Conservation (phyloP, 2,113 vertebrate genomes). For the Cettia cetti region DNA sequence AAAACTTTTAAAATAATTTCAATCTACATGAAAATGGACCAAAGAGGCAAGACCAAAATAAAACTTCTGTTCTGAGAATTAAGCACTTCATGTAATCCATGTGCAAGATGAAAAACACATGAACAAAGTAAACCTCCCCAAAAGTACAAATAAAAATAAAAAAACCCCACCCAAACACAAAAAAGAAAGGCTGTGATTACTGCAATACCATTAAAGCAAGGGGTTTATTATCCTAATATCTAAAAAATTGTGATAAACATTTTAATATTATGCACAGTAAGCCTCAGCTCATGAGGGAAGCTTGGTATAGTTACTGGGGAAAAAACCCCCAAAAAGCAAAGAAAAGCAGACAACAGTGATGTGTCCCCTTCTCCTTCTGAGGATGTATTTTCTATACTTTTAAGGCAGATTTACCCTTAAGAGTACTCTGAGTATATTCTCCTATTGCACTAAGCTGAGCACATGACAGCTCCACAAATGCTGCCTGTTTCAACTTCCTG, state of each 20-base stretch:
- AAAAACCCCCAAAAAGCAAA: neutral
- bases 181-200: neutral
- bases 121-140: neutral
- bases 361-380: neutral
- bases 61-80: neutral
- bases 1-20: neutral
- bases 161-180: neutral
- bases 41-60: neutral
- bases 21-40: neutral
- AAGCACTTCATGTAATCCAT: neutral
- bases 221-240: neutral
- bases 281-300: neutral
- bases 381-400: neutral
- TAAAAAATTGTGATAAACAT: neutral
- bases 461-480: neutral
- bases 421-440: neutral
- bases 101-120: neutral
- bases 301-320: neutral
- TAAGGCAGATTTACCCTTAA: neutral
- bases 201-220: neutral
- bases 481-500: neutral
- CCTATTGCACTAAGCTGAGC: neutral
- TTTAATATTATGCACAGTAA: neutral
- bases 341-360: neutral
- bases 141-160: neutral